These are phyloP conservation scores for Chrysemys picta DNA, from an alignment of 2,113 vertebrate species.

Conservation along the genomic window DNA sequence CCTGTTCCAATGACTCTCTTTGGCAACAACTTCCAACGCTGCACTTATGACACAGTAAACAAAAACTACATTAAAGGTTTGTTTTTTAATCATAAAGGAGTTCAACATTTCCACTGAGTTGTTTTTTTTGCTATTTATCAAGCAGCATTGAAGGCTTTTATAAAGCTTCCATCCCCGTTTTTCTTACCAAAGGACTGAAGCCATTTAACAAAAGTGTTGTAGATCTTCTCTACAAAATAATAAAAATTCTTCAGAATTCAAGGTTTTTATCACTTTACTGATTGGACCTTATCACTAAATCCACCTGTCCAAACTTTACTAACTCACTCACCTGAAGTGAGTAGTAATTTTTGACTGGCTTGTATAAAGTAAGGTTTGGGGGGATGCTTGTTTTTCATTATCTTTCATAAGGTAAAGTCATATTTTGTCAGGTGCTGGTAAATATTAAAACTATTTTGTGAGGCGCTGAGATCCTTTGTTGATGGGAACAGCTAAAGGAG, in stretches of 20 bases:
- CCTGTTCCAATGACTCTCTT: constrained; percentile 81
- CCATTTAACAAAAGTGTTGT: constrained; percentile 41
- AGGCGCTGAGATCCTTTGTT: neutral
- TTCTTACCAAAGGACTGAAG: constrained; percentile 59
- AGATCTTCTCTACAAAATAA: constrained; percentile 5
- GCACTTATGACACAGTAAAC: constrained; percentile 85
- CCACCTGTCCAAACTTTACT: constrained; percentile 22
- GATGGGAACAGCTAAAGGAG: neutral
- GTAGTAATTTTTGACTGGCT: neutral
- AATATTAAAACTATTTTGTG: constrained; percentile 45
- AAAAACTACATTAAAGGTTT: constrained; percentile 86
- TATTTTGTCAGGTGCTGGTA: constrained; percentile 37
- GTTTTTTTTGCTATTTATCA: constrained; percentile 78
- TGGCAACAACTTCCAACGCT: constrained; percentile 83
- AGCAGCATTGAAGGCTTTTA: constrained; percentile 67
- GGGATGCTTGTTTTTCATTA: neutral
- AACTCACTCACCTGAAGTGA: neutral
- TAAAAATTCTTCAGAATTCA: constrained; percentile 17
- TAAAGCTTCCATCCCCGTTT: constrained; percentile 65
- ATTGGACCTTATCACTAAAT: neutral
- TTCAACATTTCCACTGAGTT: constrained; percentile 78
- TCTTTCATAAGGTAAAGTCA: constrained; percentile 15
- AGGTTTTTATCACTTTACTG: constrained; percentile 12
- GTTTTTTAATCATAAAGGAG: constrained; percentile 81
- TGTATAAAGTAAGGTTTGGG: neutral